Base-by-base conservation (phyloP, 2,888 invertebrate species). In the Auanema freiburgensis region DNA sequence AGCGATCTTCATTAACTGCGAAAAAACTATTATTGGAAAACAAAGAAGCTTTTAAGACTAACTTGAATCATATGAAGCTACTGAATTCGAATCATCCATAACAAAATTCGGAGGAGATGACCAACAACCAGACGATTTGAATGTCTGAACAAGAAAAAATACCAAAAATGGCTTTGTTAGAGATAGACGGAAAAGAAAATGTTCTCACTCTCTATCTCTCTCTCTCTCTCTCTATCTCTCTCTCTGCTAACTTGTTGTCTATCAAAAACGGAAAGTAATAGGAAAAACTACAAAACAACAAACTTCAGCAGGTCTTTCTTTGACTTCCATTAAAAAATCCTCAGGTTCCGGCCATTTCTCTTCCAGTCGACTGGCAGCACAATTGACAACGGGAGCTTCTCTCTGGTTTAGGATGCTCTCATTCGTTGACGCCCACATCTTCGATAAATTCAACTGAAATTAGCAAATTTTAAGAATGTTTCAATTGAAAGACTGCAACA, bases 311-410 rank as follows among this genome's bases (percentile, higher is more conserved):
- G 46, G 16, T 16, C 42, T 25, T 23, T 18, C 8, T 50, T 56
- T 40, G 46, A 16, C 23, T 46, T 23, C 23, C 18, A 23, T 46
- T 46, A 8, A 18, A 11, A 1, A 8, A 21, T 60, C 60, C 11
- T 67, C 70, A 5, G 72, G 72, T 61, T 72, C 72, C 25, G 72
- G 72, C 72, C 72, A 72, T 49, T 61, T 69, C 49, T 62, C 50
- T 41, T 69, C 63, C 3, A 67, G 33, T 33, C 33, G 33, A 23
- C 23, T 23, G 10, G 52, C 25, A 24, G 23, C 56, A 21, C 16
- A 18, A 33, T 23, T 60, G 55, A 57, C 62, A n/a, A 72, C 62
- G 2, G 63, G 64, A 10, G 57, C 63, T 57, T 72, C 72, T 1
- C 50, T 49, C 12, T 72, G 69, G 21, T 68, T 54, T 2, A 63